Conservation (phyloP, 2,888 invertebrate species). For the Antheraea yamamai region DNA sequence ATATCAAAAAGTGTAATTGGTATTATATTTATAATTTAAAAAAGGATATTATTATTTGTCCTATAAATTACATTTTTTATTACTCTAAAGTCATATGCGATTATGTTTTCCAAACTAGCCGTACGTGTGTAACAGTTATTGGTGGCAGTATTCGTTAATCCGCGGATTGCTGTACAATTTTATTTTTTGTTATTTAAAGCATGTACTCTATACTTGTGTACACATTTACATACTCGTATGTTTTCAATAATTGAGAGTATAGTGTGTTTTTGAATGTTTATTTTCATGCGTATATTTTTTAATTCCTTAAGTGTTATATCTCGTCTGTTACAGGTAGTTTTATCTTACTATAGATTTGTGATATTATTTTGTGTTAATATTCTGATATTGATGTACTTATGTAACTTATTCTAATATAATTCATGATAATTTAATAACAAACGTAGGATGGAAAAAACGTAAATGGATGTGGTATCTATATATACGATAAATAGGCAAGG, state of each 20-base stretch:
- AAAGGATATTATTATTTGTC: neutral
- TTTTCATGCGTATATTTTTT: neutral
- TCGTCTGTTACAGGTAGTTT: neutral
- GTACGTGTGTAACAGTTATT: slow-evolving; percentile 36
- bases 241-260: neutral
- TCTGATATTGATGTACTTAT: neutral
- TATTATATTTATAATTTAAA: neutral
- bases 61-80: neutral
- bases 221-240: neutral
- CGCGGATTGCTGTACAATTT: slow-evolving; percentile 50
- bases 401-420: no score
- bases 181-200: slow-evolving; percentile 31
- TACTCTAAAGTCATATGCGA: neutral
- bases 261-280: neutral
- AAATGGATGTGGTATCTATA: neutral
- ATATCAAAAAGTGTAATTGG: neutral
- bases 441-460: no score
- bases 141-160: slow-evolving; percentile 55
- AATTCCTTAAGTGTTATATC: neutral
- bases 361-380: neutral
- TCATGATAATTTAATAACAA: no score
- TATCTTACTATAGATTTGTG: neutral
- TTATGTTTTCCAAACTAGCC: slow-evolving; percentile 21
- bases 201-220: slow-evolving; percentile 1
- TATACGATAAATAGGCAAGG: no score